Base-by-base conservation (phyloP, 1,140 invertebrate species). In the Micrasema minimum region DNA sequence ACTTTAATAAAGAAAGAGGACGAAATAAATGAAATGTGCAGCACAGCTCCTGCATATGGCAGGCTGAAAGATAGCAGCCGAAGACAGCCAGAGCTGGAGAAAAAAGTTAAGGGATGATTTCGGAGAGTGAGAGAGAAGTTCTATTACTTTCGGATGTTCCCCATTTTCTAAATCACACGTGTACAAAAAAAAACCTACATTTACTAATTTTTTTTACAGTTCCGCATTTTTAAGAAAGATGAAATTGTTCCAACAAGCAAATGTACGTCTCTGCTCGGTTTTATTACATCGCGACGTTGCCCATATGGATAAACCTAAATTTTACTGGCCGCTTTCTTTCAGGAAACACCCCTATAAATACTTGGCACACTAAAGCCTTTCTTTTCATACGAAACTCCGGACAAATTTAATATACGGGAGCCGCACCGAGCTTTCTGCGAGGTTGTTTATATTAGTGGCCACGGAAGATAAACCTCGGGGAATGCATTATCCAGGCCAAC, bases 391-490 rank as follows among this genome's bases (percentile, higher is more conserved):
- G n/a, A 46, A 23, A 5, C 46, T 48, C 10, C 23, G 43, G 61
- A 64, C 61, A 48, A 64, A 46, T 64, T 64, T 64, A 64, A 64
- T 64, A 46, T 46, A 26, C 20, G 50, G 10, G 12, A 43, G 16
- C 35, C 16, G 35, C 23, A 35, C 37, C 4, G 35, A 59, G 50
- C 50, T 31, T 18, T 38, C 55, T 41, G 12, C 22, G 55, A 20
- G 50, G 35, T 46, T 31, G 41, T 64, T 64, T 64, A 64, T 64
- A 64, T 64, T 46, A 46, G 37, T 38, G 55, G 37, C 55, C 26
- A 31, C 23, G 51, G 23, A 12, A 41, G 55, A 41, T 38, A 59
- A 59, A 59, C 55, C 35, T 38, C 55, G 35, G 2, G 35, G 35
- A 59, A 59, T 59, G 55, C 55, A 41, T 41, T 59, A 59, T 41